Evolutionary conservation across 2,797 vertebrate genomes (phyloP).

Genomic region (Botia almorhae): DNA sequence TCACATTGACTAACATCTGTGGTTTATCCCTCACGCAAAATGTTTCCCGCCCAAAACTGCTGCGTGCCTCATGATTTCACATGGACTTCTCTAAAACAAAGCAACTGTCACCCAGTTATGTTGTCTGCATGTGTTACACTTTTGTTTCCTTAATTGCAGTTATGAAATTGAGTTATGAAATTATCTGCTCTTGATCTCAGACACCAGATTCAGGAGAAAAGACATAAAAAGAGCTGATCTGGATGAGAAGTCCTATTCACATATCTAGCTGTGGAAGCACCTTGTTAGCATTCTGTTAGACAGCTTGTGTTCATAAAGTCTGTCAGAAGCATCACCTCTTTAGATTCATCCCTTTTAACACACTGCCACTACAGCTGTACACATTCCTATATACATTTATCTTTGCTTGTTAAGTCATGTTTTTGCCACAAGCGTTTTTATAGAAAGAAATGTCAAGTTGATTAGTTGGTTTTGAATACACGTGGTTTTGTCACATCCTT

Average conservation of each 20-base stretch:
- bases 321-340: no score
- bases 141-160: neutral
- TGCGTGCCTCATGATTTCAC: conserved; percentile 18
- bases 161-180: neutral
- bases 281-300: no score
- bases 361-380: no score
- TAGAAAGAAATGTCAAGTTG: no score
- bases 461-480: neutral
- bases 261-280: no score
- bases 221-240: neutral
- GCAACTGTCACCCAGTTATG: neutral
- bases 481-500: neutral
- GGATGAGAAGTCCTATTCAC: neutral
- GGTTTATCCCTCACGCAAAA: conserved; percentile 7
- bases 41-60: neutral
- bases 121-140: neutral
- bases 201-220: neutral
- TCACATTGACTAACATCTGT: conserved; percentile 18
- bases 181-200: neutral
- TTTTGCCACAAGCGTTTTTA: no score
- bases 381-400: no score
- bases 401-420: no score
- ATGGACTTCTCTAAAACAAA: conserved; percentile 4
- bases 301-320: no score
- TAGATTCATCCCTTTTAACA: no score